A percentile compares a stretch with the other conserved stretches of the same genome.
Conservation (phyloP, 30 jellyfish, hydroid and myxozoan genomes). For the Hydractinia echinata region DNA sequence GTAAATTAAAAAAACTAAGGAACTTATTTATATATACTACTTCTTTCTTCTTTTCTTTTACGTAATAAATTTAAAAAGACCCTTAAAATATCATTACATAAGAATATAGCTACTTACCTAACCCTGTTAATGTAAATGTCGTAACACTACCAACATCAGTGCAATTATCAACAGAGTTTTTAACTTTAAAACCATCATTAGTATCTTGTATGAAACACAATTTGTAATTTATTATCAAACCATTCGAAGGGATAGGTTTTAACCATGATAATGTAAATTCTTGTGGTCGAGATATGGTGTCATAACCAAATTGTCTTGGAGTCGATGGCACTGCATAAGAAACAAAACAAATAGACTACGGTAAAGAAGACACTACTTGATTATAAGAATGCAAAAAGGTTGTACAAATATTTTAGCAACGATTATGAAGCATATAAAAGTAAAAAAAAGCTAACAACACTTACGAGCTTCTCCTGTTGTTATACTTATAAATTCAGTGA, state of each 20-base stretch:
- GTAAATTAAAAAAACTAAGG: no score
- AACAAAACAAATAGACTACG: background rate
- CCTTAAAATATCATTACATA: no score
- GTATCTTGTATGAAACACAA: background rate
- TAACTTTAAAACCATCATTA: background rate
- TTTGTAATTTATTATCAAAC: background rate
- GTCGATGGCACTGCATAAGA: background rate
- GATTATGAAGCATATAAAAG: background rate
- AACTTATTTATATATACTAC: no score
- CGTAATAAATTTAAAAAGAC: no score
- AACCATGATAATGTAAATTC: background rate
- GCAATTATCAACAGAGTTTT: background rate
- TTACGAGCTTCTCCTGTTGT: constrained; percentile 3
- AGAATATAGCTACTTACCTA: no score
- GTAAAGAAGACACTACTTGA: no score
- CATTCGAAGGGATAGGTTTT: background rate
- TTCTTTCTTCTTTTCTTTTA: no score
- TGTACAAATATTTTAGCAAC: background rate
- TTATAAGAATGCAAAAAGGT: background rate
- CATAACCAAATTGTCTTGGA: background rate
- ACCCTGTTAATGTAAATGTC: no score
- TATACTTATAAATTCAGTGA: background rate
- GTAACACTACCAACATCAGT: background rate
- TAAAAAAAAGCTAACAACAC: background rate
- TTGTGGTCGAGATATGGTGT: background rate